Conservation (phyloP, 1,140 invertebrate genomes). For the Drosophila carrolli region DNA sequence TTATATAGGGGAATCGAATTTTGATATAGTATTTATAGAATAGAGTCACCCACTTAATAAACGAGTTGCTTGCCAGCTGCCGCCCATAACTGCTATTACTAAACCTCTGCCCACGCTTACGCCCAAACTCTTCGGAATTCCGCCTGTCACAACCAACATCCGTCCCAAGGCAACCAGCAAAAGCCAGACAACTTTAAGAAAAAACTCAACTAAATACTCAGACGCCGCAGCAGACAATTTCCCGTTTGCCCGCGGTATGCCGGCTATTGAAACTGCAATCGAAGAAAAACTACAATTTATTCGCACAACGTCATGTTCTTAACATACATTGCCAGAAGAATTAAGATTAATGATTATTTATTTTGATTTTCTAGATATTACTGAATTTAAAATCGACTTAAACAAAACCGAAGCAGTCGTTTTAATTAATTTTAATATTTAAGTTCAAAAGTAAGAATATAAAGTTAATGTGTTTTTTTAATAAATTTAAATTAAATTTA, state of each 20-base stretch:
- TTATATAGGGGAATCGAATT: conserved; percentile 2
- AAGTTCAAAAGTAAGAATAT: no score
- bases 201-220: conserved; percentile 15
- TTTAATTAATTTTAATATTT: no score
- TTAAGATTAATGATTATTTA: neutral
- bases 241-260: conserved; percentile 46
- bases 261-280: conserved; percentile 39
- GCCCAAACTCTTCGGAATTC: conserved; percentile 66
- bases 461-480: no score
- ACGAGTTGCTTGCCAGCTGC: conserved; percentile 21
- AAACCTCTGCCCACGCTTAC: conserved; percentile 64
- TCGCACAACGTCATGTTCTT: conserved; percentile 59
- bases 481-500: no score
- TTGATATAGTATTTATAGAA: conserved; percentile 9
- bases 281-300: conserved; percentile 25
- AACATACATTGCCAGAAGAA: conserved; percentile 29
- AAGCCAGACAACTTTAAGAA: conserved; percentile 5
- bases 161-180: conserved; percentile 60
- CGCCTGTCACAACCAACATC: conserved; percentile 69
- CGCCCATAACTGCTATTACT: conserved; percentile 47
- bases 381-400: no score
- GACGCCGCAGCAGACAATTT: conserved; percentile 53
- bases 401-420: no score
- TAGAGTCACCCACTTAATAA: conserved; percentile 33
- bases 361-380: no score